Evolutionary conservation across 2,888 invertebrate genomes (phyloP).

Genomic region (Palloptera scutellata): DNA sequence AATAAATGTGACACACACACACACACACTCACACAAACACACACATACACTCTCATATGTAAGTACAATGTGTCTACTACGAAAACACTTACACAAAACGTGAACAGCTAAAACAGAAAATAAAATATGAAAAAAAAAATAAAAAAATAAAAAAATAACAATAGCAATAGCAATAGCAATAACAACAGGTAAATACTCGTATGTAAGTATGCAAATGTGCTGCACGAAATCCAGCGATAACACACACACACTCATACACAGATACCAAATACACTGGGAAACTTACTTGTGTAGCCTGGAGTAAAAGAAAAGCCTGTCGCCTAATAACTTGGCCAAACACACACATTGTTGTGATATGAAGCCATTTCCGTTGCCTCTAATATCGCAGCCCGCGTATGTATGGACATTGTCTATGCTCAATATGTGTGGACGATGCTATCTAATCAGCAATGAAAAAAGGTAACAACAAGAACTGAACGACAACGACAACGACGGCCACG

Average conservation of each 20-base stretch:
- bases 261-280: background rate
- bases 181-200: background rate
- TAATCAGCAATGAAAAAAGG: conserved; percentile 32
- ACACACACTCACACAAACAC: conserved; percentile 11
- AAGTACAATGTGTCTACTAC: conserved; percentile 15
- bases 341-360: background rate
- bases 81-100: background rate
- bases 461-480: background rate
- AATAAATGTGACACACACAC: conserved; percentile 29
- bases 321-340: conserved; percentile 21
- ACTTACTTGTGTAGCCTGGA: too few relatives aligned
- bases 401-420: background rate
- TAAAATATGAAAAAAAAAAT: too few relatives aligned
- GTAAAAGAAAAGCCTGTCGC: background rate
- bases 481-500: too few relatives aligned
- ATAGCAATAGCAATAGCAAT: conserved; percentile 6
- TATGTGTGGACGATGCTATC: conserved; percentile 27
- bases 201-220: conserved; percentile 14
- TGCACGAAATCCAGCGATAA: conserved; percentile 5
- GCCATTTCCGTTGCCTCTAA: conserved; percentile 19
- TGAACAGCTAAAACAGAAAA: background rate
- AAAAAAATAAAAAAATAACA: too few relatives aligned
- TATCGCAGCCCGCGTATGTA: background rate
- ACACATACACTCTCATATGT: conserved; percentile 24
- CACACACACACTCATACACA: conserved; percentile 2